Conservation (phyloP, 2,888 invertebrate genomes). For the Iphiclides podalirius region DNA sequence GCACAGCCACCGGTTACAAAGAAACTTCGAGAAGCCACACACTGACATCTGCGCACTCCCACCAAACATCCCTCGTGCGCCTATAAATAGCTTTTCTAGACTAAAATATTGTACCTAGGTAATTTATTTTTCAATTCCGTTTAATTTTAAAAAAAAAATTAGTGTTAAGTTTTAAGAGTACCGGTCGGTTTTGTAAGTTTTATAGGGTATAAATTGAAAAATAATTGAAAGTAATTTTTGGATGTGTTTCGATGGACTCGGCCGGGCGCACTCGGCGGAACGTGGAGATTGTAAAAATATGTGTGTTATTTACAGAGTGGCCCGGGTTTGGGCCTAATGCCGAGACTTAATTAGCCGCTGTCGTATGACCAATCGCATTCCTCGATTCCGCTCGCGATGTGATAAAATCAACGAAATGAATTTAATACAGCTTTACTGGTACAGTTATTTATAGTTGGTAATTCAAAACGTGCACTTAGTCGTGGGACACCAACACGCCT, state of each 20-base stretch:
- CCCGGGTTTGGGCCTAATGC: constrained; percentile 47
- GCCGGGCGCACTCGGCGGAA: no score
- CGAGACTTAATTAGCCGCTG: constrained; percentile 13
- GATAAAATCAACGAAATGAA: neutral
- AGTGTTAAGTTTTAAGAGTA: constrained; percentile 73
- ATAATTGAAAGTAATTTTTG: constrained; percentile 38
- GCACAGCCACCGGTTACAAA: constrained; percentile 59
- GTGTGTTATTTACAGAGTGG: constrained; percentile 60
- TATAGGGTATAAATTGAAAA: constrained; percentile 66
- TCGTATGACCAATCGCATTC: constrained; percentile 6
- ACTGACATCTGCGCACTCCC: constrained; percentile 69
- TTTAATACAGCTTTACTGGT: no score
- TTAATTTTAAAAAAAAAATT: constrained; percentile 70
- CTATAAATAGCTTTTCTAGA: constrained; percentile 77
- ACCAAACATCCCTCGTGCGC: constrained; percentile 63
- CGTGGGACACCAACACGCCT: no score
- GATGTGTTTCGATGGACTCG: constrained; percentile 58
- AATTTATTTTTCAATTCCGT: constrained; percentile 81
- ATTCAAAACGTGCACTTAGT: no score
- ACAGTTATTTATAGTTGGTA: no score
- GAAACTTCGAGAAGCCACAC: constrained; percentile 71
- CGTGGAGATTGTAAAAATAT: constrained; percentile 62
- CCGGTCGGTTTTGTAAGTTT: constrained; percentile 80
- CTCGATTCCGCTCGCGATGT: constrained; percentile 10
- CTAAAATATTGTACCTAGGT: constrained; percentile 80